phyloP scores from a whole-genome alignment of 2,797 vertebrate genomes.

The Hemibagrus guttatus region DNA sequence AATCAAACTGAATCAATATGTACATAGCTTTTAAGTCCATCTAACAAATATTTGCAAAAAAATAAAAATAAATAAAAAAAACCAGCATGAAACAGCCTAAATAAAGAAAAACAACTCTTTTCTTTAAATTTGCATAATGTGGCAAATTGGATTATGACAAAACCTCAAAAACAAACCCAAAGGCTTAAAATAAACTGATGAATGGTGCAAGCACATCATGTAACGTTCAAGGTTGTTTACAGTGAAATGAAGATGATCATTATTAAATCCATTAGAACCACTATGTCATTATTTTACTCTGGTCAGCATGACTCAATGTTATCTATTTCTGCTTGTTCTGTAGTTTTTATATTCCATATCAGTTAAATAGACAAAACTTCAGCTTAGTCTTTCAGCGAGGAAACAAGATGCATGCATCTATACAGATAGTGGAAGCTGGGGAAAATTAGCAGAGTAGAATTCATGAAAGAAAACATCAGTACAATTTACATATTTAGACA shows the following conservation, averaged over 20 bases:
- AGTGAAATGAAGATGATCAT: neutral
- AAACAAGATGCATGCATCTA: too few relatives aligned
- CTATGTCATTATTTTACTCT: neutral
- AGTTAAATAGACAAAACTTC: neutral
- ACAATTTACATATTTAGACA: too few relatives aligned
- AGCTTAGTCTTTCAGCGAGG: neutral
- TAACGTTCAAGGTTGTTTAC: neutral
- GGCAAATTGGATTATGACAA: neutral
- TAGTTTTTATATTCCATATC: neutral
- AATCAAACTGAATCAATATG: neutral
- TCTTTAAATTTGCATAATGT: neutral
- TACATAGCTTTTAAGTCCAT: neutral
- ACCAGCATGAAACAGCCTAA: neutral
- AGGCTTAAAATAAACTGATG: neutral
- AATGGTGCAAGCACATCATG: neutral
- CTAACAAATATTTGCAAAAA: too few relatives aligned
- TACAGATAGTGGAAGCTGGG: too few relatives aligned
- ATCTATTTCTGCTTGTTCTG: too few relatives aligned
- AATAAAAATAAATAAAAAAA: too few relatives aligned
- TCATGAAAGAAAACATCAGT: too few relatives aligned
- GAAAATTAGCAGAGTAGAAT: too few relatives aligned
- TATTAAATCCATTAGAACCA: neutral
- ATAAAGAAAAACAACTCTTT: neutral
- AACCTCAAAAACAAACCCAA: neutral
- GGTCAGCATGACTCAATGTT: neutral